These are phyloP conservation scores for Keiferia lycopersicella DNA, from an alignment of 2,888 invertebrate species.

Conservation along the genomic window DNA sequence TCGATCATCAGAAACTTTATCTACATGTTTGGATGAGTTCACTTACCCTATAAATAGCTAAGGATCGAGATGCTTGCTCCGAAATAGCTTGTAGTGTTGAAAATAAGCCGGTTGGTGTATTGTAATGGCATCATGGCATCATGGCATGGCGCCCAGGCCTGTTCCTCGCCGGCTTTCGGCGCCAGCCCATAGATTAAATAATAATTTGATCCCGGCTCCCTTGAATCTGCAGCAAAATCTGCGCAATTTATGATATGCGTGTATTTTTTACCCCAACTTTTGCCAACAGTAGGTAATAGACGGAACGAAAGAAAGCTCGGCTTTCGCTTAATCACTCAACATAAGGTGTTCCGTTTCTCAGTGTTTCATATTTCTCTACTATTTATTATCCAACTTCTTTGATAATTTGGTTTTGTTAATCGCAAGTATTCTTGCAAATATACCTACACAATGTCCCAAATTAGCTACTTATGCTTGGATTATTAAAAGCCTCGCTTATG, in stretches of 20 bases:
- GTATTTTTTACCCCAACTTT: constrained; percentile 21
- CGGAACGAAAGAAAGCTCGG: not conserved
- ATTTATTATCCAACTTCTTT: not conserved
- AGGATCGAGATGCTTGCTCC: constrained; percentile 38
- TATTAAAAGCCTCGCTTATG: too few relatives aligned
- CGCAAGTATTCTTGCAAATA: not conserved
- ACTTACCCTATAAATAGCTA: constrained; percentile 44
- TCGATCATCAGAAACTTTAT: constrained; percentile 15
- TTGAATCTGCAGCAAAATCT: constrained; percentile 7
- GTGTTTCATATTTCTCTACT: not conserved
- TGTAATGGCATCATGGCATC: constrained; percentile 25
- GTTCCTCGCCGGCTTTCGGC: constrained; percentile 31
- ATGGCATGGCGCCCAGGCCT: constrained; percentile 2
- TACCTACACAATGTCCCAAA: too few relatives aligned
- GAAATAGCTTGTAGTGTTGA: constrained; percentile 39
- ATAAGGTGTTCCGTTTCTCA: not conserved
- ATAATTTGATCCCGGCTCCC: constrained; percentile 13
- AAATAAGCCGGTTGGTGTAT: constrained; percentile 33
- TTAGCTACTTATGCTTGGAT: too few relatives aligned
- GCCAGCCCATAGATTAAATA: constrained; percentile 24
- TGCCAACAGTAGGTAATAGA: not conserved
- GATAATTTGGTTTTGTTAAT: not conserved
- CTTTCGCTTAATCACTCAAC: not conserved
- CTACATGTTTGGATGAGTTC: constrained; percentile 35
- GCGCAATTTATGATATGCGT: constrained; percentile 11